phyloP scores from a whole-genome alignment of 2,113 vertebrate genomes.

The Orientallactaga bullata region DNA sequence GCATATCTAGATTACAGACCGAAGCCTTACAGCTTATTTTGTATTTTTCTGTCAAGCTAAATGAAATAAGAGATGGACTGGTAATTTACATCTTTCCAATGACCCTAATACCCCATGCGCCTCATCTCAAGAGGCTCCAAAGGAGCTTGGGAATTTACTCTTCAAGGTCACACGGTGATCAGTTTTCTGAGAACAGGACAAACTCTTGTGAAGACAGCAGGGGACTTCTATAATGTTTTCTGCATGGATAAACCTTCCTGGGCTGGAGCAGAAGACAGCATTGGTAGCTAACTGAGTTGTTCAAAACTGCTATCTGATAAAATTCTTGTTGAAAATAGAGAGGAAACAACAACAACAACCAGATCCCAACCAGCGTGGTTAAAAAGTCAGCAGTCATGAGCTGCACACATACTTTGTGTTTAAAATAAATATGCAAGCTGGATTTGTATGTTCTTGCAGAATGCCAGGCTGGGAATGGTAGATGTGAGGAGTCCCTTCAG shows the following conservation, averaged over 20 bases:
- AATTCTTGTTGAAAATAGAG: neutral
- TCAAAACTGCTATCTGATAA: neutral
- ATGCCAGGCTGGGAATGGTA: neutral
- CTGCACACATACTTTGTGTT: neutral
- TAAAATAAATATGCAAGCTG: neutral
- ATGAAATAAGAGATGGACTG: neutral
- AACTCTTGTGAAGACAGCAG: neutral
- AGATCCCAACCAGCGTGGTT: neutral
- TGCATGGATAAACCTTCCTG: constrained; percentile 20
- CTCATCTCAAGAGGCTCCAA: neutral
- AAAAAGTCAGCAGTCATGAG: neutral
- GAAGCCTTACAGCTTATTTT: neutral
- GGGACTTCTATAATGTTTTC: constrained; percentile 49
- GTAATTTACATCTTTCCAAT: neutral
- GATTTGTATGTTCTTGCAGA: neutral
- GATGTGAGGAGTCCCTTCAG: neutral
- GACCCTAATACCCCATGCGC: neutral
- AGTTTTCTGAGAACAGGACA: neutral
- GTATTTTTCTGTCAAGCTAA: neutral
- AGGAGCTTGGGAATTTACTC: neutral
- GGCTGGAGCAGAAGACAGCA: neutral
- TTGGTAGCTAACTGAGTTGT: neutral
- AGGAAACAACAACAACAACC: neutral
- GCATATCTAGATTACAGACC: neutral
- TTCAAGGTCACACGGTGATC: neutral